A percentile compares a stretch with the other conserved stretches of the same genome.
Evolutionary conservation across 2,113 vertebrate genomes (phyloP).

Genomic region (Gasterosteus nipponicus): DNA sequence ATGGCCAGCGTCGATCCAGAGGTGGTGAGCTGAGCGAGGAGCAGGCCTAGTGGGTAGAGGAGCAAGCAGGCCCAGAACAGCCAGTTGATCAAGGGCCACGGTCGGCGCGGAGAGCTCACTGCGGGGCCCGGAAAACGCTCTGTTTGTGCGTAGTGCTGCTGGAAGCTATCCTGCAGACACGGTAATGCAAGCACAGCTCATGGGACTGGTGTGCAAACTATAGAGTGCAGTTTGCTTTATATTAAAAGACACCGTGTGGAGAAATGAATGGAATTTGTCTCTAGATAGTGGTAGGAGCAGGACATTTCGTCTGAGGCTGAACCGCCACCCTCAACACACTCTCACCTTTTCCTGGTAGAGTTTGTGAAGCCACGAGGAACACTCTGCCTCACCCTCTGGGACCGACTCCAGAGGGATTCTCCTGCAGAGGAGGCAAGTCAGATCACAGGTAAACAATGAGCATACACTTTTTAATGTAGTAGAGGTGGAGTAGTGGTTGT

Average conservation of each 20-base stretch:
- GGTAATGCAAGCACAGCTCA: slow-evolving; percentile 8
- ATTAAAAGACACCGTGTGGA: background rate
- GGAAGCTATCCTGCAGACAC: slow-evolving; percentile 87
- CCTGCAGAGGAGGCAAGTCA: slow-evolving; percentile 73
- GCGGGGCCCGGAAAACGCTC: slow-evolving; percentile 86
- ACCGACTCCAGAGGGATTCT: slow-evolving; percentile 91
- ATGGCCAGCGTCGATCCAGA: slow-evolving; percentile 88
- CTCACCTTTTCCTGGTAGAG: slow-evolving; percentile 97
- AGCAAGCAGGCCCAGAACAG: slow-evolving; percentile 90
- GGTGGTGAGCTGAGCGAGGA: slow-evolving; percentile 84
- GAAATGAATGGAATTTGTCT: background rate
- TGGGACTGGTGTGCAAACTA: too few species aligned
- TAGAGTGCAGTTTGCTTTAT: too few species aligned
- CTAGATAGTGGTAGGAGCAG: background rate
- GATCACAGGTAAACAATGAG: background rate
- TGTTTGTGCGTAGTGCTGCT: slow-evolving; percentile 87
- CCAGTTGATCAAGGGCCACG: slow-evolving; percentile 92
- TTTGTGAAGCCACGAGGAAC: slow-evolving; percentile 92
- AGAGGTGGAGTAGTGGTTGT: too few species aligned
- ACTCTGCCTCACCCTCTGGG: slow-evolving; percentile 89
- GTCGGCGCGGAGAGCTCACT: slow-evolving; percentile 78
- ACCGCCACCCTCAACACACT: background rate
- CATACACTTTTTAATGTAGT: too few species aligned
- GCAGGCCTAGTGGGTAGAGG: slow-evolving; percentile 87
- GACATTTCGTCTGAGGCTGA: background rate